Percentiles rank a stretch among this genome's conserved stretches.
Conservation (phyloP, 2,113 vertebrate genomes). For the Varanus komodoensis region DNA sequence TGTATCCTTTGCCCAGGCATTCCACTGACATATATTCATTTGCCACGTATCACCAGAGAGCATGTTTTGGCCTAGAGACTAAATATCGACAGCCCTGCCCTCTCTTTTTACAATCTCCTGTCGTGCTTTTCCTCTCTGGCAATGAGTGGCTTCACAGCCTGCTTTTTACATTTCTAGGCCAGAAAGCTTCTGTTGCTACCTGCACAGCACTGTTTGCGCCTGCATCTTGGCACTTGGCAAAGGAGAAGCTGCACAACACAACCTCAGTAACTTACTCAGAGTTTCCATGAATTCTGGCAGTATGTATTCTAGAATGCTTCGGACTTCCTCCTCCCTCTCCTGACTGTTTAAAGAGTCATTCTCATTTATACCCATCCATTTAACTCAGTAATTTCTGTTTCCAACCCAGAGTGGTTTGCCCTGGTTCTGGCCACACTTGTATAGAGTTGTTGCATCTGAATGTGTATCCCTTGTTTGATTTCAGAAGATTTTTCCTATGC, state of each 20-base stretch:
- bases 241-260: background rate
- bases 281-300: background rate
- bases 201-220: background rate
- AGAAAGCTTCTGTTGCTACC: background rate
- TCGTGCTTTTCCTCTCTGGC: background rate
- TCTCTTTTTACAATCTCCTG: background rate
- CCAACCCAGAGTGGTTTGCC: background rate
- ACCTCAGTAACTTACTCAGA: background rate
- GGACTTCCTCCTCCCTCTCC: too few relatives aligned
- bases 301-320: background rate
- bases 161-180: background rate
- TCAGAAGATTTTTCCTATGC: background rate
- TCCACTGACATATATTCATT: background rate
- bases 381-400: background rate
- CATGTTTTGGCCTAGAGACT: background rate
- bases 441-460: background rate
- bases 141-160: background rate
- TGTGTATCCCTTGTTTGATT: background rate
- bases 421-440: background rate
- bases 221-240: background rate
- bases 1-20: background rate
- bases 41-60: background rate
- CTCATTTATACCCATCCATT: background rate
- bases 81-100: background rate
- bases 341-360: background rate